These are phyloP conservation scores for Notospermus geniculatus DNA, from an alignment of 1,140 invertebrate species.

Conservation along the genomic window DNA sequence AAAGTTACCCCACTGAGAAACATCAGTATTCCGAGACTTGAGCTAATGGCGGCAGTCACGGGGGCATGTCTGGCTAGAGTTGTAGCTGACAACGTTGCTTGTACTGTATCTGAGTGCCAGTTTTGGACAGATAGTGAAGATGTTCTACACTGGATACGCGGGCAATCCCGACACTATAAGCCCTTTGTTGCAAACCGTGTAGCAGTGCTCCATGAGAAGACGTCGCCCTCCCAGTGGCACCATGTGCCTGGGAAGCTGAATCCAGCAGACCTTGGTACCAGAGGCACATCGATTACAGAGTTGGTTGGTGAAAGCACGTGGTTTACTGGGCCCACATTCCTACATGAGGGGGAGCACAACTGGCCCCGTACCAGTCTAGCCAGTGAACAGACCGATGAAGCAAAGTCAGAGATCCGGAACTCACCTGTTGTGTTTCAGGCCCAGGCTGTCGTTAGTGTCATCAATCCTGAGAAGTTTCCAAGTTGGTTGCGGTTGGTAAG, in stretches of 20 bases:
- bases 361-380: neutral
- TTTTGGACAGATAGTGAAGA: conserved; percentile 49
- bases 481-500: conserved; percentile 13
- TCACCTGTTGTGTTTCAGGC: neutral
- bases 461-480: conserved; percentile 5
- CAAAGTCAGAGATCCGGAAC: neutral
- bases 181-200: conserved; percentile 53
- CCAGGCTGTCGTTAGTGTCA: neutral
- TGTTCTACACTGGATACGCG: conserved; percentile 46
- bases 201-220: conserved; percentile 33
- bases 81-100: neutral
- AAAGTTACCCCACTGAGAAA: conserved; percentile 9
- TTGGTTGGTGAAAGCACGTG: neutral
- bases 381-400: neutral
- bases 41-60: conserved; percentile 11
- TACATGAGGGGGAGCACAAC: neutral
- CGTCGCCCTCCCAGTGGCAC: neutral
- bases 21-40: conserved; percentile 5
- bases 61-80: neutral
- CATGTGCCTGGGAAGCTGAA: conserved; percentile 7
- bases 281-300: neutral
- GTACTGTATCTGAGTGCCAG: too few species aligned
- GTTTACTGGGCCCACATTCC: neutral
- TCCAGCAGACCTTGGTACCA: conserved; percentile 1
- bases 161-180: conserved; percentile 36